These are phyloP conservation scores for Galerucella pusilla DNA, from an alignment of 2,888 invertebrate genomes.

Conservation along the genomic window DNA sequence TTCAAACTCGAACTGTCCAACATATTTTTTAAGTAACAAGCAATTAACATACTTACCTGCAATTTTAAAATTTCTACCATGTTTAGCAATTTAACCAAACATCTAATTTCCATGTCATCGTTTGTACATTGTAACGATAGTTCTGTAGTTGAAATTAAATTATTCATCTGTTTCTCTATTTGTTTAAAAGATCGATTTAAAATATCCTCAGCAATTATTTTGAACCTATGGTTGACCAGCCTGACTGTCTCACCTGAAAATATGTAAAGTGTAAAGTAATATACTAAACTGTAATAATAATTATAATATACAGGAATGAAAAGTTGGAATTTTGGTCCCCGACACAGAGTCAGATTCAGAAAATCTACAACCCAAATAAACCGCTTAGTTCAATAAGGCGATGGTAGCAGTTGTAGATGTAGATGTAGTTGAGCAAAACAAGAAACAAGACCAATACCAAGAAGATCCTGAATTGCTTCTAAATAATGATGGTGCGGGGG, in stretches of 20 bases:
- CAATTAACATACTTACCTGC: constrained; percentile 49
- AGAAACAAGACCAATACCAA: too few relatives aligned
- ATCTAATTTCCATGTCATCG: constrained; percentile 59
- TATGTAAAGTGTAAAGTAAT: background rate
- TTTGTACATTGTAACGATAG: constrained; percentile 52
- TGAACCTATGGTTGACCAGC: constrained; percentile 57
- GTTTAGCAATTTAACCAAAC: constrained; percentile 56
- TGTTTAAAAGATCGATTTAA: constrained; percentile 54
- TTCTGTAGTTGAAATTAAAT: constrained; percentile 49
- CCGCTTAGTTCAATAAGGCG: too few relatives aligned
- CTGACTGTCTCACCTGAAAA: constrained; percentile 55
- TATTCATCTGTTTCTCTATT: constrained; percentile 51
- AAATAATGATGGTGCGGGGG: too few relatives aligned
- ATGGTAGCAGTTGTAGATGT: too few relatives aligned
- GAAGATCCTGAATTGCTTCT: too few relatives aligned
- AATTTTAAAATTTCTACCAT: constrained; percentile 56
- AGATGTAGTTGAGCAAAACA: too few relatives aligned
- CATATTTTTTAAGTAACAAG: background rate
- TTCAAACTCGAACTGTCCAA: too few relatives aligned
- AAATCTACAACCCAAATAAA: too few relatives aligned
- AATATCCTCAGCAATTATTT: constrained; percentile 55
- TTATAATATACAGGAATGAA: too few relatives aligned
- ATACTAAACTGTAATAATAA: background rate
- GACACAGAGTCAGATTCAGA: too few relatives aligned
- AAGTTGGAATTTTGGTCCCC: too few relatives aligned